These are phyloP conservation scores for Drosophila prolongata DNA, from an alignment of 2,888 invertebrate genomes.

Conservation along the genomic window DNA sequence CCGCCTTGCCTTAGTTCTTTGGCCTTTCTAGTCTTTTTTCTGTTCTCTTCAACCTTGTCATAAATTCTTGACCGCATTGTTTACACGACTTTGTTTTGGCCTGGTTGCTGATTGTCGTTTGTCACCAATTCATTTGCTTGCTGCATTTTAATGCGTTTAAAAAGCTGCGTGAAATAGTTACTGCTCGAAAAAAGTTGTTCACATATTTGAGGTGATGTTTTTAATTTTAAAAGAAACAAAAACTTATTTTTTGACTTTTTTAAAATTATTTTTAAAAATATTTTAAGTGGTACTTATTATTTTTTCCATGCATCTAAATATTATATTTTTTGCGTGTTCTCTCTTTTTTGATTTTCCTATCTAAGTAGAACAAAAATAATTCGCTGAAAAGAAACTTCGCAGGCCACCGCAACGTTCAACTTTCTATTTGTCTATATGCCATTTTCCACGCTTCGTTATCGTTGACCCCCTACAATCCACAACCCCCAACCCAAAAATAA, in stretches of 20 bases:
- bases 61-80: slow-evolving; percentile 79
- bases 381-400: slow-evolving; percentile 30
- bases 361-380: slow-evolving; percentile 14
- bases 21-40: slow-evolving; percentile 19
- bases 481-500: slow-evolving; percentile 23
- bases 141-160: slow-evolving; percentile 70
- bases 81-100: slow-evolving; percentile 48
- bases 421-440: slow-evolving; percentile 41
- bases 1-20: slow-evolving; percentile 15
- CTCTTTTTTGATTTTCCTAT: neutral
- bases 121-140: slow-evolving; percentile 57
- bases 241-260: too few species aligned
- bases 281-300: too few species aligned
- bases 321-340: neutral
- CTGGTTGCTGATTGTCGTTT: slow-evolving; percentile 38
- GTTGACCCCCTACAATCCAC: slow-evolving; percentile 5
- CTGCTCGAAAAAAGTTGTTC: neutral
- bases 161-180: slow-evolving; percentile 25
- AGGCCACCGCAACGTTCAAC: slow-evolving; percentile 24
- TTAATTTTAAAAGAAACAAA: too few species aligned
- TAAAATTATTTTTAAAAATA: too few species aligned
- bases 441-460: slow-evolving; percentile 62
- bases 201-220: too few species aligned
- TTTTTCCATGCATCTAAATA: too few species aligned
- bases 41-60: slow-evolving; percentile 67